Conservation (phyloP, 2,888 invertebrate genomes). For the Acanthococcus lagerstroemiae region DNA sequence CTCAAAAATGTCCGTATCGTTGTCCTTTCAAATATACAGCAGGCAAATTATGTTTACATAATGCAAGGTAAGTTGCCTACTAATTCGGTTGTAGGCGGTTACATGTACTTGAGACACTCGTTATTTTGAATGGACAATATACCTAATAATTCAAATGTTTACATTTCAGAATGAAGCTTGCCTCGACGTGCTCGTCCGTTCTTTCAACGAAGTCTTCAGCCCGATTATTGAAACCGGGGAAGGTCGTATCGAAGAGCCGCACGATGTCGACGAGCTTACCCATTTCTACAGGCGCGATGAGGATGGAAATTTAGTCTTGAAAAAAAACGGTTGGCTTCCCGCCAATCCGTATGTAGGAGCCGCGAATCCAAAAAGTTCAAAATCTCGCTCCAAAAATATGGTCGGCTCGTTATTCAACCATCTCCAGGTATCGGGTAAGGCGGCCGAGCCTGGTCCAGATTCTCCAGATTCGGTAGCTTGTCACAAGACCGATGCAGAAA, state of each 20-base stretch:
- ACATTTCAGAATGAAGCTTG: constrained; percentile 11
- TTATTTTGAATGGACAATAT: too few species aligned
- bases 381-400: neutral
- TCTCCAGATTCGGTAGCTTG: too few species aligned
- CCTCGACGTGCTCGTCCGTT: constrained; percentile 16
- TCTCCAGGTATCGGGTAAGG: neutral
- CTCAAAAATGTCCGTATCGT: too few species aligned
- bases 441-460: neutral
- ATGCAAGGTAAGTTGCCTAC: too few species aligned
- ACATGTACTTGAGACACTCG: too few species aligned
- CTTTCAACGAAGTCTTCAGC: constrained; percentile 26
- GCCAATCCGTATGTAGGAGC: neutral
- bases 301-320: neutral
- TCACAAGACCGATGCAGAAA: neutral
- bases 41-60: too few species aligned
- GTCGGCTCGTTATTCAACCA: neutral
- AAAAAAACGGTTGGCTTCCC: neutral
- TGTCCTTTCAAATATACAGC: too few species aligned
- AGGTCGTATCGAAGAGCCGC: constrained; percentile 4
- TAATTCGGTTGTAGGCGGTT: too few species aligned
- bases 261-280: constrained; percentile 23
- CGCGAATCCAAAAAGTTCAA: neutral
- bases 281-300: constrained; percentile 9
- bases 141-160: too few species aligned
- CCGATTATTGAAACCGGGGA: constrained; percentile 20